These are phyloP conservation scores for Saxidomus purpurata DNA, from an alignment of 1,140 invertebrate genomes.

Conservation along the genomic window DNA sequence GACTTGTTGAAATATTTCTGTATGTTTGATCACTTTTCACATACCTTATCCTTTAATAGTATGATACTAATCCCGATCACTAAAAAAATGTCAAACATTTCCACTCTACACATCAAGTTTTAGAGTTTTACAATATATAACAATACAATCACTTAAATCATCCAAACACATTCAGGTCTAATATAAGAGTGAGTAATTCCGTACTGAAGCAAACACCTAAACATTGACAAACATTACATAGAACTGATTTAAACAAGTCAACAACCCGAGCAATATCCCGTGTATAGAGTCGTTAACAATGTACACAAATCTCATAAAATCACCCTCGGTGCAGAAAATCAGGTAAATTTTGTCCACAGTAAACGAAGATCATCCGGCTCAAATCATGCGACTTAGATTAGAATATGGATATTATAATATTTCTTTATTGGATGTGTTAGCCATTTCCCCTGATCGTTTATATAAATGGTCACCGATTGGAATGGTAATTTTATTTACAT, in stretches of 20 bases:
- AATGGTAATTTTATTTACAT: conserved; percentile 57
- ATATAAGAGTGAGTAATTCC: not conserved
- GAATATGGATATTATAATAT: conserved; percentile 35
- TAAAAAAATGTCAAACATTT: not conserved
- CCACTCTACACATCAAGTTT: not conserved
- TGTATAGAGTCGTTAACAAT: not conserved
- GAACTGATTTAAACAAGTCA: not conserved
- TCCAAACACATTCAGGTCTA: not conserved
- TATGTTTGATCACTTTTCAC: too few relatives aligned
- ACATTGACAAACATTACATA: not conserved
- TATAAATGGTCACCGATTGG: conserved; percentile 44
- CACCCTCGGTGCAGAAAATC: not conserved
- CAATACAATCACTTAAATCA: not conserved
- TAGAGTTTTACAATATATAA: not conserved
- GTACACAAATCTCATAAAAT: conserved; percentile 9
- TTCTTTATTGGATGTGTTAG: not conserved
- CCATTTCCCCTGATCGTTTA: not conserved
- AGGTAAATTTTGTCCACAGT: not conserved
- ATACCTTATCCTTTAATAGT: not conserved
- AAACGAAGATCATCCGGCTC: not conserved
- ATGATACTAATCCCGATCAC: not conserved
- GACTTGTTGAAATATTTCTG: too few relatives aligned
- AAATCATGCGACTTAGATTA: not conserved
- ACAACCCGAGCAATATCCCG: not conserved
- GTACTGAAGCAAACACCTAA: not conserved